Evolutionary conservation across 2,113 vertebrate genomes (phyloP).

Genomic region (Hippocampus mohnikei): DNA sequence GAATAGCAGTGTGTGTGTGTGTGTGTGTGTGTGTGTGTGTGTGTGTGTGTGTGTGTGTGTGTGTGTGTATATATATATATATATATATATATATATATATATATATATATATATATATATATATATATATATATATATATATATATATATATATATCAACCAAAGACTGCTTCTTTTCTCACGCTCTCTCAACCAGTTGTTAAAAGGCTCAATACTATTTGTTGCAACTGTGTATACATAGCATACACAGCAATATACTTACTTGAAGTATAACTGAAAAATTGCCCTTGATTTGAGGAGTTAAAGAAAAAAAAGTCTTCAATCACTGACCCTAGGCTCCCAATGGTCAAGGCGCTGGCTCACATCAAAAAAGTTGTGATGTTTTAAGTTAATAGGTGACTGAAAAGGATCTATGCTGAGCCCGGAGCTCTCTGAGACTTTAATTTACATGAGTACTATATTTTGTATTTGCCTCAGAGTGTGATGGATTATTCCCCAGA

Average conservation of each 20-base stretch:
- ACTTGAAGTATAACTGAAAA: not conserved
- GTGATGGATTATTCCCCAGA: conserved; percentile 67
- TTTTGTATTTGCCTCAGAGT: conserved; percentile 62
- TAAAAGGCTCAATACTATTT: not conserved
- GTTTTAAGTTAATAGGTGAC: conserved; percentile 54
- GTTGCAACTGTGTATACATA: not conserved
- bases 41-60: too few relatives aligned
- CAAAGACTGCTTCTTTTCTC: too few relatives aligned
- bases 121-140: too few relatives aligned
- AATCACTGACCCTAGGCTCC: conserved; percentile 27
- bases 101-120: too few relatives aligned
- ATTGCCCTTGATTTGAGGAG: not conserved
- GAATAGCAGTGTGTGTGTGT: too few relatives aligned
- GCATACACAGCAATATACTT: not conserved
- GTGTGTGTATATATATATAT: too few relatives aligned
- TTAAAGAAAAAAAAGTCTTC: not conserved
- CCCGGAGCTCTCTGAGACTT: conserved; percentile 48
- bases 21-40: too few relatives aligned
- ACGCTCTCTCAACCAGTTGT: not conserved
- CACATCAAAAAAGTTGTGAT: conserved; percentile 39
- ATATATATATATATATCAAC: too few relatives aligned
- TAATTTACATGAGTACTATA: conserved; percentile 71
- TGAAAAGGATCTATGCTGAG: conserved; percentile 52
- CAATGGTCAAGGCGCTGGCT: conserved; percentile 19
- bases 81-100: too few relatives aligned